A percentile compares a stretch with the other conserved stretches of the same genome.
Evolutionary conservation across 2,797 vertebrate species (phyloP).

Genomic region (Mus spretus): DNA sequence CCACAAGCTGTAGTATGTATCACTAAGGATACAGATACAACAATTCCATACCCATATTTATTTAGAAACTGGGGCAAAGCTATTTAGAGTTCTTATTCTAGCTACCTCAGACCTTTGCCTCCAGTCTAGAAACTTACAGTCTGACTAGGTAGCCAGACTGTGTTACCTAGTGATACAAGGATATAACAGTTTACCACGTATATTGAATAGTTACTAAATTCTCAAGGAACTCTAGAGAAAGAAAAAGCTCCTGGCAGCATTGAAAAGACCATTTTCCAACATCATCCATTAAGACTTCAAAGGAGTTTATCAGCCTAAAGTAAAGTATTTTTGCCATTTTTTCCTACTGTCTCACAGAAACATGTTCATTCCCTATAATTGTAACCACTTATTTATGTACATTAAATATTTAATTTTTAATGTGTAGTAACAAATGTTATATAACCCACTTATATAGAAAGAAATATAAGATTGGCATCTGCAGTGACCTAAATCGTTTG

Average conservation of each 20-base stretch:
- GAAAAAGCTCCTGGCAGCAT: not conserved
- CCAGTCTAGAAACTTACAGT: not conserved
- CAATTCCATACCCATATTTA: not conserved
- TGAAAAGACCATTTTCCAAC: not conserved
- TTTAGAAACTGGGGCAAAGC: not conserved
- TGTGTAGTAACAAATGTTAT: not conserved
- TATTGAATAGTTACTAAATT: not conserved
- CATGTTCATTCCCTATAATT: not conserved
- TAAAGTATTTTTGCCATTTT: conserved; percentile 50
- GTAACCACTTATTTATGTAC: not conserved
- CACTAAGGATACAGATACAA: not conserved
- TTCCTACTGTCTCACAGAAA: not conserved
- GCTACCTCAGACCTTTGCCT: not conserved
- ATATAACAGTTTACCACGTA: not conserved
- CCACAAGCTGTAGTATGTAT: not conserved
- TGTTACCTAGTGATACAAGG: not conserved
- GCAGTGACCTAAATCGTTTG: not conserved
- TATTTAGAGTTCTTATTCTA: not conserved
- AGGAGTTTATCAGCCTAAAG: not conserved
- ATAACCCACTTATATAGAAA: not conserved
- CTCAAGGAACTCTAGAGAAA: not conserved
- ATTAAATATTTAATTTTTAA: conserved; percentile 35
- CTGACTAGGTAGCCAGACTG: not conserved
- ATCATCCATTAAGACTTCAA: not conserved
- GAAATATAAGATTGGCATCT: not conserved